These are phyloP conservation scores for Lophotriccus pileatus DNA, from an alignment of 2,797 vertebrate species.

Conservation along the genomic window DNA sequence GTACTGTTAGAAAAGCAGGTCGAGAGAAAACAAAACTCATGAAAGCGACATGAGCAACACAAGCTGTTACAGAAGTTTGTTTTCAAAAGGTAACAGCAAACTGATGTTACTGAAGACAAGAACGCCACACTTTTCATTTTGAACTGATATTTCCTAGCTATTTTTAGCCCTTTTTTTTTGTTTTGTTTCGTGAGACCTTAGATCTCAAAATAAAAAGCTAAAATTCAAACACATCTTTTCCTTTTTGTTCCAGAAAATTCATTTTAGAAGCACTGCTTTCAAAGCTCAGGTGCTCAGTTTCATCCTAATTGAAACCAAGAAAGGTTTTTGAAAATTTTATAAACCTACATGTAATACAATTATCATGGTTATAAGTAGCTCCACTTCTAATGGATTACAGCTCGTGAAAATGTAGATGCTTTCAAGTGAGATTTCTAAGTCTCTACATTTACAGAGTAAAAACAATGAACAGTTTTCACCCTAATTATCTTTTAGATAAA, in stretches of 20 bases:
- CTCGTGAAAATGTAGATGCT: background rate
- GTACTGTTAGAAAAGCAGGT: background rate
- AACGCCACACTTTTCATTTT: background rate
- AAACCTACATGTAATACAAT: background rate
- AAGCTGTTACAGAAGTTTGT: background rate
- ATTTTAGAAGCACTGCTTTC: background rate
- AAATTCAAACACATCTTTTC: background rate
- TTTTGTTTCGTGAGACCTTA: background rate
- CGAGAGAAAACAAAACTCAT: background rate
- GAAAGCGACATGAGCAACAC: background rate
- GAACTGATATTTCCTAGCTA: background rate
- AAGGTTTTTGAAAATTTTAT: background rate
- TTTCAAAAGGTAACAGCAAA: background rate
- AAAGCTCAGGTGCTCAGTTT: background rate
- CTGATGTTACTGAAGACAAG: background rate
- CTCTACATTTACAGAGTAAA: background rate
- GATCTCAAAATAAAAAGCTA: background rate
- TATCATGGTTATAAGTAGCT: background rate
- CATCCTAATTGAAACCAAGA: background rate
- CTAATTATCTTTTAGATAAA: background rate
- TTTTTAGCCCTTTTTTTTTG: background rate
- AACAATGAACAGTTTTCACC: background rate
- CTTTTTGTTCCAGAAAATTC: conserved; percentile 11
- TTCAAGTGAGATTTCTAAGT: background rate
- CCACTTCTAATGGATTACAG: background rate